Percentiles rank a stretch among this genome's conserved stretches.
Evolutionary conservation across 2,797 vertebrate species (phyloP).

Genomic region (Fistularia commersonii): DNA sequence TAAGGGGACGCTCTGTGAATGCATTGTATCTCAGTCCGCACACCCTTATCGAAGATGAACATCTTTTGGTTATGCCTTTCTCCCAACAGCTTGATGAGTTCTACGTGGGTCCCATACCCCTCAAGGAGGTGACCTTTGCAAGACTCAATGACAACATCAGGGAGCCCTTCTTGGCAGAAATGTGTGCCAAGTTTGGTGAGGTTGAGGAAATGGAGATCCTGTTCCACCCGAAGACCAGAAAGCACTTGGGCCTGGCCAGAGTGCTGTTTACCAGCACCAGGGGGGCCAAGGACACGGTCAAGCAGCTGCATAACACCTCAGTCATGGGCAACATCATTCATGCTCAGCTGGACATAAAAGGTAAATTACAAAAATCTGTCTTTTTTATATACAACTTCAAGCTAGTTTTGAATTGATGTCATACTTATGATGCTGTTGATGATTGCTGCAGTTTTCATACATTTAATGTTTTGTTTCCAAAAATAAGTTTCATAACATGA

Average conservation of each 20-base stretch:
- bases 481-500: too few species aligned
- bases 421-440: not conserved
- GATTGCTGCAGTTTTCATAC: too few species aligned
- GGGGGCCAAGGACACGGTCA: slow-evolving; percentile 89
- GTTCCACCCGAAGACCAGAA: slow-evolving; percentile 90
- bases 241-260: slow-evolving; percentile 88
- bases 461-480: too few species aligned
- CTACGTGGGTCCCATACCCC: slow-evolving; percentile 89
- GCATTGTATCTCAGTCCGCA: too few species aligned
- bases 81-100: slow-evolving; percentile 85
- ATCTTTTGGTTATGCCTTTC: not conserved
- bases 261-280: slow-evolving; percentile 90
- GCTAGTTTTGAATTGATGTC: not conserved
- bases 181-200: slow-evolving; percentile 91
- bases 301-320: slow-evolving; percentile 89
- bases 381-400: not conserved
- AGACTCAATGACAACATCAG: slow-evolving; percentile 93
- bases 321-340: slow-evolving; percentile 96
- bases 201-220: slow-evolving; percentile 94
- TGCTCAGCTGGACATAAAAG: slow-evolving; percentile 92
- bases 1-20: too few species aligned
- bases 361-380: slow-evolving; percentile 46
- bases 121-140: slow-evolving; percentile 94
- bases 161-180: slow-evolving; percentile 89
- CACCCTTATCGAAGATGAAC: not conserved